phyloP scores from a whole-genome alignment of 1,140 invertebrate species.

The Lepidurus packardi region DNA sequence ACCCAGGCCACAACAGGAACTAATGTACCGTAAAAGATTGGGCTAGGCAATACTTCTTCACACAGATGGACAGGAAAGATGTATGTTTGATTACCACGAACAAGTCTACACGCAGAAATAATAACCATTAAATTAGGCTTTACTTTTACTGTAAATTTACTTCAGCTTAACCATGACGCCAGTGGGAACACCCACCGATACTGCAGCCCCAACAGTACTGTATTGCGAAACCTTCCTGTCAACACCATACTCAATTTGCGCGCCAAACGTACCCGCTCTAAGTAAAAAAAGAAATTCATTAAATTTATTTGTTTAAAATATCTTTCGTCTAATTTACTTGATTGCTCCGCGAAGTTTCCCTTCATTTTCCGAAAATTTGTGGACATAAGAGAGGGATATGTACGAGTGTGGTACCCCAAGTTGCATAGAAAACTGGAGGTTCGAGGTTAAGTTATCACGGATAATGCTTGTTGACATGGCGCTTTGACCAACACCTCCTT shows the following conservation, averaged over 20 bases:
- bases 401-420: slow-evolving; percentile 76
- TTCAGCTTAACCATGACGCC: slow-evolving; percentile 84
- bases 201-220: slow-evolving; percentile 75
- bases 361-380: slow-evolving; percentile 69
- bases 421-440: slow-evolving; percentile 61
- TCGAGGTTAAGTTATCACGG: slow-evolving; percentile 61
- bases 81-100: slow-evolving; percentile 79
- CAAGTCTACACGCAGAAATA: slow-evolving; percentile 55
- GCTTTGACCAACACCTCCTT: slow-evolving; percentile 58
- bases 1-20: slow-evolving; percentile 74
- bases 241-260: slow-evolving; percentile 78
- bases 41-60: slow-evolving; percentile 79
- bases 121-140: not conserved
- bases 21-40: slow-evolving; percentile 88
- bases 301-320: slow-evolving; percentile 32
- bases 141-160: slow-evolving; percentile 47
- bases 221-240: slow-evolving; percentile 89
- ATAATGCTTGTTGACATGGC: slow-evolving; percentile 72
- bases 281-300: slow-evolving; percentile 34
- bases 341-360: slow-evolving; percentile 65
- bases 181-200: slow-evolving; percentile 73
- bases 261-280: slow-evolving; percentile 80
- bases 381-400: slow-evolving; percentile 64
- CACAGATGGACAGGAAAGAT: slow-evolving; percentile 83
- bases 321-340: slow-evolving; percentile 57